These are phyloP conservation scores for Callitettix versicolor DNA, from an alignment of 1,140 invertebrate species.

Conservation along the genomic window DNA sequence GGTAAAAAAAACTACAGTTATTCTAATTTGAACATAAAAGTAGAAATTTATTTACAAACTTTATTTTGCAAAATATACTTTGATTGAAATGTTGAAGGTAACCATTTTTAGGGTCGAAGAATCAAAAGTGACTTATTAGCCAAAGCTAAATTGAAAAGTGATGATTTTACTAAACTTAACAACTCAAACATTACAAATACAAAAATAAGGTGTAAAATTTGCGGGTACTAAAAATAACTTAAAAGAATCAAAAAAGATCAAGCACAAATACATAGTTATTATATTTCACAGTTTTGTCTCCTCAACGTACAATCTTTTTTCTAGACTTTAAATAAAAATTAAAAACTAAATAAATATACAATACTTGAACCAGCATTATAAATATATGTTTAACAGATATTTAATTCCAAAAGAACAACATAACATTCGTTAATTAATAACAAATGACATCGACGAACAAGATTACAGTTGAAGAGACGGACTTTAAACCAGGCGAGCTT, in stretches of 20 bases:
- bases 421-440: conserved; percentile 2
- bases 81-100: no score
- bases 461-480: conserved; percentile 12
- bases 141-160: no score
- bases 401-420: conserved; percentile 2
- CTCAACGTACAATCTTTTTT: conserved; percentile 10
- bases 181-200: conserved; percentile 6
- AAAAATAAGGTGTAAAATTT: conserved; percentile 13
- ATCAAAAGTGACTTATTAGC: no score
- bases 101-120: no score
- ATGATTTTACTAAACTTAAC: no score
- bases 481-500: no score
- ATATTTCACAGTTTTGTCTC: conserved; percentile 12
- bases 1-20: no score
- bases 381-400: background rate
- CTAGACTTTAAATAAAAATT: background rate
- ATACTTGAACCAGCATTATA: conserved; percentile 6
- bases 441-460: conserved; percentile 6
- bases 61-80: no score
- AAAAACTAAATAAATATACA: background rate
- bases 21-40: no score
- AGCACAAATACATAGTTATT: conserved; percentile 15
- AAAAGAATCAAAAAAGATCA: conserved; percentile 12
- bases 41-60: no score
- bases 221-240: conserved; percentile 11